phyloP scores from a whole-genome alignment of 2,888 invertebrate genomes.

The Hydrotaea cyrtoneurina region DNA sequence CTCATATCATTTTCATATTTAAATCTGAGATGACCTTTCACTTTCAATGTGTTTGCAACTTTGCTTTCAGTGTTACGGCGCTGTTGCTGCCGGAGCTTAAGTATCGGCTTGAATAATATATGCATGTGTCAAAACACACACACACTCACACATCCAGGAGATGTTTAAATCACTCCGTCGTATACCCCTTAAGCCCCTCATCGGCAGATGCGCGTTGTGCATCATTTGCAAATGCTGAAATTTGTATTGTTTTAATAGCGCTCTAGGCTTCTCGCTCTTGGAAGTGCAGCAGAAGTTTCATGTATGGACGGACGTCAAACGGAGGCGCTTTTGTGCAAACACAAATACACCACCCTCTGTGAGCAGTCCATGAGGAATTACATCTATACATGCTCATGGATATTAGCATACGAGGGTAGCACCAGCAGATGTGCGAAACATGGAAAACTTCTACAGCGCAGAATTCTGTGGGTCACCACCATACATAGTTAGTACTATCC shows the following conservation, averaged over 20 bases:
- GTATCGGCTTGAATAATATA: conserved; percentile 26
- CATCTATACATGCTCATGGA: background rate
- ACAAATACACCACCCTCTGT: background rate
- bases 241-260: conserved; percentile 33
- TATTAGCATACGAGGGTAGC: background rate
- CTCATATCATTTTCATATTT: background rate
- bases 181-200: background rate
- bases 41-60: conserved; percentile 5
- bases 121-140: background rate
- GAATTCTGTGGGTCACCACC: no score
- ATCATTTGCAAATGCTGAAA: conserved; percentile 23
- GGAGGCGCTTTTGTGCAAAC: background rate
- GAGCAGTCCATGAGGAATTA: background rate
- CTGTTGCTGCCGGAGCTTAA: conserved; percentile 10
- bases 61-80: background rate
- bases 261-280: background rate
- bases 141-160: background rate
- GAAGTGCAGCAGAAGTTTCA: conserved; percentile 4
- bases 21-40: conserved; percentile 5
- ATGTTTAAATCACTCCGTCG: background rate
- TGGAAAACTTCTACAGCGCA: no score
- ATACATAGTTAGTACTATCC: no score
- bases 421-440: background rate
- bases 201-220: background rate
- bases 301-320: background rate